These are phyloP conservation scores for Lissocephala sabroskyi DNA, from an alignment of 2,888 invertebrate genomes.

Conservation along the genomic window DNA sequence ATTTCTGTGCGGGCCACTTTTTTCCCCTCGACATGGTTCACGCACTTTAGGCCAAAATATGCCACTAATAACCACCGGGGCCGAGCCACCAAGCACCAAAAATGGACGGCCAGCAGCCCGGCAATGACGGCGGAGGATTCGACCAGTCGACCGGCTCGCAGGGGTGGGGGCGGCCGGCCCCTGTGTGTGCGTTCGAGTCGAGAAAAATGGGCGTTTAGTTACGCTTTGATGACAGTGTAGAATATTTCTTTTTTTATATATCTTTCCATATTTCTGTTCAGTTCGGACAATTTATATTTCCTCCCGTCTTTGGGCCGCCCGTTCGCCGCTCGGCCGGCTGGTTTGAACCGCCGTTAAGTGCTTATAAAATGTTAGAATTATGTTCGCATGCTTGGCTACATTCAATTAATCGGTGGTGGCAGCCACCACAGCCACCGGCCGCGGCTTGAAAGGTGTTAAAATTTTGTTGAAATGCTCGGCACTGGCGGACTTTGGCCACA, in stretches of 20 bases:
- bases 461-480: slow-evolving; percentile 36
- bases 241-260: slow-evolving; percentile 39
- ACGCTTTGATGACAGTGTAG: slow-evolving; percentile 72
- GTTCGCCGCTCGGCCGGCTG: background rate
- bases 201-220: slow-evolving; percentile 70
- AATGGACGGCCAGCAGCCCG: slow-evolving; percentile 46
- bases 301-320: slow-evolving; percentile 34
- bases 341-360: slow-evolving; percentile 38
- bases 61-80: slow-evolving; percentile 65
- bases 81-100: too few relatives aligned
- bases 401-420: slow-evolving; percentile 10
- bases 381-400: slow-evolving; percentile 46
- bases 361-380: slow-evolving; percentile 50
- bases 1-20: slow-evolving; percentile 43
- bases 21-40: slow-evolving; percentile 58
- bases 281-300: slow-evolving; percentile 51
- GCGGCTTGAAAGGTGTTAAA: slow-evolving; percentile 41
- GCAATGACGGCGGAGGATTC: too few relatives aligned
- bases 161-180: background rate
- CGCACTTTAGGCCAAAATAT: slow-evolving; percentile 65
- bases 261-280: slow-evolving; percentile 11
- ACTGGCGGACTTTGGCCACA: slow-evolving; percentile 38
- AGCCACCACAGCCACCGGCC: too few relatives aligned
- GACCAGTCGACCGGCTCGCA: too few relatives aligned
- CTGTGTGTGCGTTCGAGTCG: slow-evolving; percentile 33